phyloP scores from a whole-genome alignment of 2,113 vertebrate genomes.

The Pteruthius melanotis region DNA sequence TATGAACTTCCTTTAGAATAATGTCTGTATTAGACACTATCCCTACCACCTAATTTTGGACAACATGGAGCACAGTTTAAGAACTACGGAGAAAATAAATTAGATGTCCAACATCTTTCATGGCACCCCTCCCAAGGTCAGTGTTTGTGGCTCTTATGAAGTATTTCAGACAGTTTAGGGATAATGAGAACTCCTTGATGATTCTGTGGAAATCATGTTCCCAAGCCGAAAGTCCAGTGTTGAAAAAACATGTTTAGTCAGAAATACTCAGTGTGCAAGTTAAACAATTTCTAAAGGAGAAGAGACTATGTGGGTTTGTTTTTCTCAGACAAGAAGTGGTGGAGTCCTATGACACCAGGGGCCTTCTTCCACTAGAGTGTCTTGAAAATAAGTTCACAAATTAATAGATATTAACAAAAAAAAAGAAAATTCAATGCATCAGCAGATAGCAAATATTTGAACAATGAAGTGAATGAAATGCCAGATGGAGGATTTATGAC shows the following conservation, averaged over 20 bases:
- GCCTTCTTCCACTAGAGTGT: not conserved
- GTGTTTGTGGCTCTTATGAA: not conserved
- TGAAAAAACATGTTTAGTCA: not conserved
- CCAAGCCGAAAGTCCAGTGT: not conserved
- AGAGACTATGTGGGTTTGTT: not conserved
- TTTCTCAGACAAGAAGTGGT: not conserved
- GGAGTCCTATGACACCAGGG: not conserved
- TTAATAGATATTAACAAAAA: not conserved
- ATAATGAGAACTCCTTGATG: not conserved
- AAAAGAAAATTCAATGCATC: not conserved
- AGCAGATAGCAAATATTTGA: constrained; percentile 12
- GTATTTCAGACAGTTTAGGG: not conserved
- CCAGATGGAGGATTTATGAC: not conserved
- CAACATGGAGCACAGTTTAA: not conserved
- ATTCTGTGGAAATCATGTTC: not conserved
- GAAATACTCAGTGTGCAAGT: not conserved
- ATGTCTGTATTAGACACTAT: not conserved
- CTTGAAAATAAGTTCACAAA: not conserved
- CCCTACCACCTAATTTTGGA: not conserved
- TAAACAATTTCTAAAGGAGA: not conserved
- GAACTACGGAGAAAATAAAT: not conserved
- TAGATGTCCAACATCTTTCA: not conserved
- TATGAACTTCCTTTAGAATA: not conserved
- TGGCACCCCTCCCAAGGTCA: not conserved
- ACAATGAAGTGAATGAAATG: constrained; percentile 10